Conservation (phyloP, 2,888 invertebrate genomes). For the Amiota communis region DNA sequence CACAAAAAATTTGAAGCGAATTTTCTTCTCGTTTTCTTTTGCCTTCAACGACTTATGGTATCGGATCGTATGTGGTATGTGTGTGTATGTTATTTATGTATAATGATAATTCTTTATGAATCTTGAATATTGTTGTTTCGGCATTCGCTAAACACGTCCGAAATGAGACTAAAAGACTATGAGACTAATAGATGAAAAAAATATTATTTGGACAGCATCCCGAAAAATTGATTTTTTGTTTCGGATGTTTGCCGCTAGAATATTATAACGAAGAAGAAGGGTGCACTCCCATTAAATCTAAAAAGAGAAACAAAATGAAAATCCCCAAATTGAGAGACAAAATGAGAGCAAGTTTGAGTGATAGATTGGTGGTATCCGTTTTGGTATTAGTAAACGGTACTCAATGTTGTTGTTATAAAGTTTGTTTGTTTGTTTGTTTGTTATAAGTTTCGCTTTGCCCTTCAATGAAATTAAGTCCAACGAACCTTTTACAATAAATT, state of each 20-base stretch:
- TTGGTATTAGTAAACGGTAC: too few relatives aligned
- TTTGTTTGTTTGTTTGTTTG: too few relatives aligned
- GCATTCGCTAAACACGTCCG: slow-evolving; percentile 51
- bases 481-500: too few relatives aligned
- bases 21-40: slow-evolving; percentile 3
- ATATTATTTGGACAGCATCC: slow-evolving; percentile 59
- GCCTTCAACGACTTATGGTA: background rate
- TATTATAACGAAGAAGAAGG: background rate
- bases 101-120: background rate
- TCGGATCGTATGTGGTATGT: too few relatives aligned
- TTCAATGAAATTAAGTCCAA: too few relatives aligned
- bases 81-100: background rate
- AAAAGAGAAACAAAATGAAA: slow-evolving; percentile 14
- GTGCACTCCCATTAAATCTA: background rate
- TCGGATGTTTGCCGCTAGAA: background rate
- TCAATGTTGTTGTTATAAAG: slow-evolving; percentile 12
- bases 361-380: too few relatives aligned
- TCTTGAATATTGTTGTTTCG: slow-evolving; percentile 12
- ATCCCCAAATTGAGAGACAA: background rate
- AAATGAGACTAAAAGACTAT: slow-evolving; percentile 48
- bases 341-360: slow-evolving; percentile 10
- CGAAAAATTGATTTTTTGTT: slow-evolving; percentile 34
- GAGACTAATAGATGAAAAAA: slow-evolving; percentile 30
- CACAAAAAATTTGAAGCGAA: background rate
- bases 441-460: too few relatives aligned